Evolutionary conservation across 2,797 vertebrate genomes (phyloP).

Genomic region (Sphenopsis melanotis): DNA sequence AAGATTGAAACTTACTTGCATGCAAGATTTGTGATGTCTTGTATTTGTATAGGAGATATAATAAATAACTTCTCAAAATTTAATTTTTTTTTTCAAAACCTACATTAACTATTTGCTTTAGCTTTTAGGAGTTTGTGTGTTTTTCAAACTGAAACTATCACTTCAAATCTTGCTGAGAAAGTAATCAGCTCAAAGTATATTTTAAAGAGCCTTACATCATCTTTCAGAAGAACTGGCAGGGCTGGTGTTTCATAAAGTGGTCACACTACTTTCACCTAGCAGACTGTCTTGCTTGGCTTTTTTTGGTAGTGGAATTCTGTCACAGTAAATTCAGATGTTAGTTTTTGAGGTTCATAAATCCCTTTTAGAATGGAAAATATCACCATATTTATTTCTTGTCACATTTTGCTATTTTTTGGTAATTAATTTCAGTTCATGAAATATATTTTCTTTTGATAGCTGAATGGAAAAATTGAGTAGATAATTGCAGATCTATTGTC

Average conservation of each 20-base stretch:
- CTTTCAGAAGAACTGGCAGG: background rate
- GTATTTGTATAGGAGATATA: background rate
- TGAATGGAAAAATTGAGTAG: background rate
- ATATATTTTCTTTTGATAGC: background rate
- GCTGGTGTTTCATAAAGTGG: background rate
- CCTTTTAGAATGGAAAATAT: background rate
- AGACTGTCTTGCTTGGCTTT: background rate
- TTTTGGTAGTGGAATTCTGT: background rate
- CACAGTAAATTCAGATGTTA: background rate
- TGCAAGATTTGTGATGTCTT: background rate
- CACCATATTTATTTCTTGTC: background rate
- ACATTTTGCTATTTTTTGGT: background rate
- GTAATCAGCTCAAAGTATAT: background rate
- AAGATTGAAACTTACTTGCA: background rate
- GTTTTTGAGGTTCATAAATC: background rate
- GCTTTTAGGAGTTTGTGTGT: background rate
- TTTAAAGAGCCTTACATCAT: background rate
- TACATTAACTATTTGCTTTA: background rate
- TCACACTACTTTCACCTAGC: background rate
- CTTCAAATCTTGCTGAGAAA: background rate
- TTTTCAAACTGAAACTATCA: background rate
- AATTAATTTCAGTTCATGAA: background rate
- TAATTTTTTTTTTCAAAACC: background rate
- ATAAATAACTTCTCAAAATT: background rate
- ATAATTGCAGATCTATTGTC: background rate